Evolutionary conservation across 1,140 invertebrate genomes (phyloP).

Genomic region (Tetramorium simillimum): DNA sequence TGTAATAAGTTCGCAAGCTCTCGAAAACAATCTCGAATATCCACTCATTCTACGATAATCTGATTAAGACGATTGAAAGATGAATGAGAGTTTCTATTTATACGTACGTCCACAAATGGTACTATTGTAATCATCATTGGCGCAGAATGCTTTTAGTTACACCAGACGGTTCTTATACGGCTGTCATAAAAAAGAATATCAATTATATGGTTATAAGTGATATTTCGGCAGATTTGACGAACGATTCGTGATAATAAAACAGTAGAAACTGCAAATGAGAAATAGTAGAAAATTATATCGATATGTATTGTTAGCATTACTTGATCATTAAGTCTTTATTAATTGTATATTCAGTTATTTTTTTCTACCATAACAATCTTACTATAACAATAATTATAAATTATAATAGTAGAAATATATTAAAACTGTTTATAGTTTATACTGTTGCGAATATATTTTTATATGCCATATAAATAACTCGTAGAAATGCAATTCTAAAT

Average conservation of each 20-base stretch:
- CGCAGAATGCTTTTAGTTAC: conserved; percentile 21
- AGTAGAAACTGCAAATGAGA: neutral
- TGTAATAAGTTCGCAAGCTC: neutral
- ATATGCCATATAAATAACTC: neutral
- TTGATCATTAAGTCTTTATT: neutral
- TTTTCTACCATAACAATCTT: too few relatives aligned
- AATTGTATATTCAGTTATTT: too few relatives aligned
- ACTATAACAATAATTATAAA: neutral
- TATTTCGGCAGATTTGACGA: neutral
- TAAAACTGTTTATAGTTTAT: neutral
- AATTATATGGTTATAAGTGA: neutral
- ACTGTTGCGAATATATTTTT: neutral
- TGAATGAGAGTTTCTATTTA: conserved; percentile 21
- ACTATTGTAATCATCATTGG: neutral
- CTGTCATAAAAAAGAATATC: neutral
- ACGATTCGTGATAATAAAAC: neutral
- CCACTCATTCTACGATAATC: neutral
- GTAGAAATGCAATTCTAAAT: neutral
- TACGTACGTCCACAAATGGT: neutral
- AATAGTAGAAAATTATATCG: conserved; percentile 3
- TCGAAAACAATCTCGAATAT: conserved; percentile 14
- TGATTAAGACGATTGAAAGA: conserved; percentile 3
- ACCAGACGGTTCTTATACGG: neutral
- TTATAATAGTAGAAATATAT: neutral
- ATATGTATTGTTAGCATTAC: neutral